Evolutionary conservation across 2,797 vertebrate species (phyloP), one percentile per base, ranked within the genome.

Genomic region (Fratercula arctica): DNA sequence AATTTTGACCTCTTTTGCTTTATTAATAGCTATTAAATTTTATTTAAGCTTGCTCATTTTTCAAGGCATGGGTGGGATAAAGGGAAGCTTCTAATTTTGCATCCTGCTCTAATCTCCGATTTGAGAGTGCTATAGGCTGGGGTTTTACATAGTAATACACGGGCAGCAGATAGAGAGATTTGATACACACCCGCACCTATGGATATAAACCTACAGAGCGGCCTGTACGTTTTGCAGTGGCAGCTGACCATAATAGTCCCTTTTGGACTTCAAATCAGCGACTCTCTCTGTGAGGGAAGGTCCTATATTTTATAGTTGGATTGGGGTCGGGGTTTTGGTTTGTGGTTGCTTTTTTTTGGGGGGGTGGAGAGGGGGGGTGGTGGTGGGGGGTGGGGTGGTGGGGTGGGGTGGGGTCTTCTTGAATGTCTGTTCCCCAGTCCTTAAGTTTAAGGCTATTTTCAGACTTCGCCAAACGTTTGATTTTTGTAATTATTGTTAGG

Each of bases 401-500:
- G n/a, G n/a, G n/a, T n/a, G n/a, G n/a, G n/a, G n/a, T n/a, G n/a
- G 39, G 39, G 39, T 75, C 28, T 57, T 59, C 37, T 28, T 16
- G 41, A 64, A 56, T 29, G 56, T 61, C 74, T 69, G 29, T 54
- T 37, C 75, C 90, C 33, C 86, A 81, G 73, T 69, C 72, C 50
- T 84, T 69, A 88, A 91, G n/a, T 97, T 94, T 85, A 84, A 87
- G 70, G 41, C 67, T 97, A 93, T 96, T 97, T 97, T 96, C 96
- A 91, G 90, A 96, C 90, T 95, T 89, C 35, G 73, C 93, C 93
- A 95, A 97, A 98, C 50, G 57, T 96, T 97, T 96, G 89, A 95
- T 96, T 98, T 98, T 96, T 84, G 85, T 90, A 95, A 97, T 98
- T 97, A 97, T 92, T 59, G 54, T 57, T 66, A 90, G 94, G 93